These are phyloP conservation scores for Pempheris klunzingeri DNA, from an alignment of 2,797 vertebrate genomes.

Conservation along the genomic window DNA sequence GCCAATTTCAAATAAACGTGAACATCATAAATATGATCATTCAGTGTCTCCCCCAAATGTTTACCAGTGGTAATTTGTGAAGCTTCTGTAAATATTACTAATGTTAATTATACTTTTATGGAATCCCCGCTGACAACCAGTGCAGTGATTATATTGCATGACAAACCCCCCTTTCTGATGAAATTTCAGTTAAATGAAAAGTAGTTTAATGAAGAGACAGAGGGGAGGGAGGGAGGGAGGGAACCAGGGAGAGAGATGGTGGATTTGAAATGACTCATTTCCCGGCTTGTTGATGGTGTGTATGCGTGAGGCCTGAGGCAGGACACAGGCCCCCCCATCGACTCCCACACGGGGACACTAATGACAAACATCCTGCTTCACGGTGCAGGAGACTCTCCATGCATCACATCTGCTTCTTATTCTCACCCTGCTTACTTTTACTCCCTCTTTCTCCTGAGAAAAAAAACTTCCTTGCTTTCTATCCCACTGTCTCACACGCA, in stretches of 20 bases:
- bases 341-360: slow-evolving; percentile 69
- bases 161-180: not conserved
- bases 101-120: not conserved
- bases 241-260: slow-evolving; percentile 6
- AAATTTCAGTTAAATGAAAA: slow-evolving; percentile 16
- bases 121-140: not conserved
- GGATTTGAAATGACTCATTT: slow-evolving; percentile 55
- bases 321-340: slow-evolving; percentile 41
- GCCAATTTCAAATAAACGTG: too few species aligned
- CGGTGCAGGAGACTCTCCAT: slow-evolving; percentile 40
- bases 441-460: slow-evolving; percentile 47
- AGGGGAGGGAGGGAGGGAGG: not conserved
- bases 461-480: not conserved
- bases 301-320: slow-evolving; percentile 36
- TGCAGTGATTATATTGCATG: not conserved
- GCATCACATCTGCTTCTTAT: slow-evolving; percentile 54
- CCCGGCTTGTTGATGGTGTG: slow-evolving; percentile 50
- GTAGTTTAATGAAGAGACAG: slow-evolving; percentile 19
- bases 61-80: not conserved
- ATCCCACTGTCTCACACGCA: slow-evolving; percentile 9
- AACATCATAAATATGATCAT: too few species aligned
- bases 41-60: not conserved
- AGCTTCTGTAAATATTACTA: not conserved
- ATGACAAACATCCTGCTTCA: slow-evolving; percentile 78
- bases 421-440: slow-evolving; percentile 46